Conservation (phyloP, 2,113 vertebrate species). For the Chionis minor region DNA sequence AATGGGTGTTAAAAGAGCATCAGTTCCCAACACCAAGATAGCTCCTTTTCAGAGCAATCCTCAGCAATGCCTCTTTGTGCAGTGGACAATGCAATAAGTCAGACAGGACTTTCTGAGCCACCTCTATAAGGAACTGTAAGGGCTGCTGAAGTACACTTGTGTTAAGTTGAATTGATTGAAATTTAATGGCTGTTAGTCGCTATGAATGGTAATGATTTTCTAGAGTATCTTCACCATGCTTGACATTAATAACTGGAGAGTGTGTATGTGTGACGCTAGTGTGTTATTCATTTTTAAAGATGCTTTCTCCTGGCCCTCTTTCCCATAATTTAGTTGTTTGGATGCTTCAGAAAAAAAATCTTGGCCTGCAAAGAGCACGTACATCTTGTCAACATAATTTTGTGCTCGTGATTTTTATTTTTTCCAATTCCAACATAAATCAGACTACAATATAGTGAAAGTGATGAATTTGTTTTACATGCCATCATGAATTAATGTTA, state of each 20-base stretch:
- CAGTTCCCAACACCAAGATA: conserved; percentile 40
- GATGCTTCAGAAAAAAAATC: conserved; percentile 44
- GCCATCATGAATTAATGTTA: conserved; percentile 81
- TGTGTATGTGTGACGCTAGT: conserved; percentile 38
- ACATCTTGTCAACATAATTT: conserved; percentile 79
- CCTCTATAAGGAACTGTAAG: conserved; percentile 74
- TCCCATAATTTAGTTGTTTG: conserved; percentile 77
- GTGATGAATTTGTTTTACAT: conserved; percentile 83
- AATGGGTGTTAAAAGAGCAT: conserved; percentile 69
- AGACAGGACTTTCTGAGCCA: conserved; percentile 75
- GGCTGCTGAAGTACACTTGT: conserved; percentile 86
- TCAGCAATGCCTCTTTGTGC: conserved; percentile 74
- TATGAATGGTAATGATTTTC: conserved; percentile 87
- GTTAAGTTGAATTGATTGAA: conserved; percentile 89
- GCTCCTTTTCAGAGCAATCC: conserved; percentile 62
- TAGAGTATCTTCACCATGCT: conserved; percentile 76
- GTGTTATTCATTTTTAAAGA: conserved; percentile 69
- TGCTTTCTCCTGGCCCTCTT: conserved; percentile 53
- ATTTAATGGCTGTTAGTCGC: conserved; percentile 87
- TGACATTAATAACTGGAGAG: conserved; percentile 81
- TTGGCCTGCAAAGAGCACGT: conserved; percentile 47
- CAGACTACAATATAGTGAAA: conserved; percentile 77
- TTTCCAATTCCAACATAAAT: conserved; percentile 78
- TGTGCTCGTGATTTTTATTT: conserved; percentile 73
- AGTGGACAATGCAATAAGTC: conserved; percentile 81